These are phyloP conservation scores for Deroptyus accipitrinus DNA, from an alignment of 2,113 vertebrate species.

Conservation along the genomic window DNA sequence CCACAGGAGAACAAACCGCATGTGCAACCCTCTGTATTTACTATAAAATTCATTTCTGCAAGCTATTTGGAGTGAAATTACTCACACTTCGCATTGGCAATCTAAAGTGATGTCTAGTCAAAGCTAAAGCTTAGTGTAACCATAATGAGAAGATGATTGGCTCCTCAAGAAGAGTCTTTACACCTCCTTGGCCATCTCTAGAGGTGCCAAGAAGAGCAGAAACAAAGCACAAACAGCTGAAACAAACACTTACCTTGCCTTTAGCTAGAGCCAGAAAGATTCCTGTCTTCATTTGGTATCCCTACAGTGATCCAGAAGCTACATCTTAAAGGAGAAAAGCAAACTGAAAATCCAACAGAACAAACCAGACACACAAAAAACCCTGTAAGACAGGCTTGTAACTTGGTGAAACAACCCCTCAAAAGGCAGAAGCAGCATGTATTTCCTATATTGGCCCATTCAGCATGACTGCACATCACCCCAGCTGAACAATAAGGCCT, in stretches of 20 bases:
- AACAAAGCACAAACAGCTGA: background rate
- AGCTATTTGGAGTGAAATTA: background rate
- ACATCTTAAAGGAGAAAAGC: background rate
- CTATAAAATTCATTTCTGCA: background rate
- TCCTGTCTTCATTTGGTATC: background rate
- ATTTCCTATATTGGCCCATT: background rate
- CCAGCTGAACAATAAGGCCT: background rate
- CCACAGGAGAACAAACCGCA: background rate
- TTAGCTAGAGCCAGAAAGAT: background rate
- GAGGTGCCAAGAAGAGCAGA: background rate
- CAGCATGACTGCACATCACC: background rate
- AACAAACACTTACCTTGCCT: background rate
- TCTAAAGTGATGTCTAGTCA: background rate
- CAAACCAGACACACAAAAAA: background rate
- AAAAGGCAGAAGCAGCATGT: rapidly evolving
- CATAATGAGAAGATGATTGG: background rate
- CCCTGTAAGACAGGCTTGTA: rapidly evolving
- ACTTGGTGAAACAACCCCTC: background rate
- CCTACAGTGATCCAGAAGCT: background rate
- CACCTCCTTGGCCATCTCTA: background rate
- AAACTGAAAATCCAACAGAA: rapidly evolving
- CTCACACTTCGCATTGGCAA: background rate
- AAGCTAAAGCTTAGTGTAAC: background rate
- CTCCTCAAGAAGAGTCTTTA: background rate
- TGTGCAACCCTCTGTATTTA: no score